Percentiles rank a stretch among this genome's conserved stretches.
These are phyloP conservation scores for Leptarthrus brevirostris DNA, from an alignment of 2,888 invertebrate genomes.

Conservation along the genomic window DNA sequence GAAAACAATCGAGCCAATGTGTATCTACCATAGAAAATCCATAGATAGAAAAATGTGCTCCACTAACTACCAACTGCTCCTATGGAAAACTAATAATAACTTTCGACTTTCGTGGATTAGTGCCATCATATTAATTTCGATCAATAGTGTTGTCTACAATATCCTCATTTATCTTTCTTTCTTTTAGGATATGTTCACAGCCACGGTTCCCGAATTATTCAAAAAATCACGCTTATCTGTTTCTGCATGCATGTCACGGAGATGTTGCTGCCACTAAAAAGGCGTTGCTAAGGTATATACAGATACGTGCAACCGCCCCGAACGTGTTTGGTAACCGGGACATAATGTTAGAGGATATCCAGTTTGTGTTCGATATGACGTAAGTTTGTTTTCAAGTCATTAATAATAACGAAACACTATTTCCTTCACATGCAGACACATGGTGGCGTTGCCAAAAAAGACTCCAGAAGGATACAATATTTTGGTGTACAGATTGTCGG, in stretches of 20 bases:
- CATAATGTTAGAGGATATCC: slow-evolving; percentile 68
- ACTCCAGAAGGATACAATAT: slow-evolving; percentile 74
- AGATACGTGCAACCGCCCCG: slow-evolving; percentile 69
- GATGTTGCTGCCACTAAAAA: slow-evolving; percentile 67
- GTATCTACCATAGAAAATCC: background rate
- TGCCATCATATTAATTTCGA: slow-evolving; percentile 5
- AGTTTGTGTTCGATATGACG: slow-evolving; percentile 71
- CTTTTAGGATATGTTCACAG: slow-evolving; percentile 73
- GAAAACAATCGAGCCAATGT: background rate
- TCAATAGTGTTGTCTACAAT: slow-evolving; percentile 16
- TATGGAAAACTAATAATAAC: background rate
- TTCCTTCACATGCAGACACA: slow-evolving; percentile 67
- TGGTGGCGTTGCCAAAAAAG: slow-evolving; percentile 72
- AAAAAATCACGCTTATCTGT: slow-evolving; percentile 74
- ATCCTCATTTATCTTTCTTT: slow-evolving; percentile 15
- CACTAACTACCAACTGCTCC: background rate
- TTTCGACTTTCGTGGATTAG: background rate
- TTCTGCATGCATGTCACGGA: slow-evolving; percentile 73
- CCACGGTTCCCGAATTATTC: slow-evolving; percentile 71
- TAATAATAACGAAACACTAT: slow-evolving; percentile 31
- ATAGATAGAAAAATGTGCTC: background rate
- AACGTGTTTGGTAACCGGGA: slow-evolving; percentile 73
- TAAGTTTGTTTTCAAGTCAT: slow-evolving; percentile 63
- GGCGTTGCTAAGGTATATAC: slow-evolving; percentile 58
- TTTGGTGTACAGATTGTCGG: slow-evolving; percentile 71